These are phyloP conservation scores for Orientallactaga sibirica DNA, from an alignment of 2,797 vertebrate genomes.

Conservation along the genomic window DNA sequence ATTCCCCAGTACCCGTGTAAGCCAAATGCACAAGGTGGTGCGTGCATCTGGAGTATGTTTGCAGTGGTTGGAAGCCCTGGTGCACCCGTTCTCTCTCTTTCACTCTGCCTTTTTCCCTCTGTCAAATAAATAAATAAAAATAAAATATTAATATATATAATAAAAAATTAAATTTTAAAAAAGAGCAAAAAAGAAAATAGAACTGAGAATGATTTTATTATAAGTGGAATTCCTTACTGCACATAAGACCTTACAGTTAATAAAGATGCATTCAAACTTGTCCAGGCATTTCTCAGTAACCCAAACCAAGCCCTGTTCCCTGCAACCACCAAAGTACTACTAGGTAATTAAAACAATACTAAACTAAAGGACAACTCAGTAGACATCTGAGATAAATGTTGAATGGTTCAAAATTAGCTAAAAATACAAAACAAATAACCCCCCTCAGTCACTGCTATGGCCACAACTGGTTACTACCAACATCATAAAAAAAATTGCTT, in stretches of 20 bases:
- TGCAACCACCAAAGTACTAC: background rate
- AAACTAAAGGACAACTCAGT: background rate
- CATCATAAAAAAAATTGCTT: background rate
- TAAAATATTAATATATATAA: too few species aligned
- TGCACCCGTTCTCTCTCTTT: too few species aligned
- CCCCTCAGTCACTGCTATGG: background rate
- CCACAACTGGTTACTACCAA: background rate
- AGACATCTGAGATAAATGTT: background rate
- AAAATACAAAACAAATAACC: background rate
- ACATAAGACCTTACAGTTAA: background rate
- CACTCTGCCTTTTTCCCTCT: too few species aligned
- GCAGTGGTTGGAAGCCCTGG: too few species aligned
- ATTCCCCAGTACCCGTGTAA: too few species aligned
- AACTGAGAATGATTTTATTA: background rate
- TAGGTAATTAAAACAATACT: background rate
- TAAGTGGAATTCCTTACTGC: background rate
- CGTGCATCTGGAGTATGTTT: too few species aligned
- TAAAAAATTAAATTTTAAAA: too few species aligned
- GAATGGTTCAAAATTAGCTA: background rate
- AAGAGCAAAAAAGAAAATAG: background rate
- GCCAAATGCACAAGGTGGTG: too few species aligned
- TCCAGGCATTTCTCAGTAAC: background rate
- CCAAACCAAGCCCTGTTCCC: background rate
- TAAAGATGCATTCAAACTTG: background rate
- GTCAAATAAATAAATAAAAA: too few species aligned